Conservation (phyloP, 2,113 vertebrate genomes). For the Girardinichthys multiradiatus region DNA sequence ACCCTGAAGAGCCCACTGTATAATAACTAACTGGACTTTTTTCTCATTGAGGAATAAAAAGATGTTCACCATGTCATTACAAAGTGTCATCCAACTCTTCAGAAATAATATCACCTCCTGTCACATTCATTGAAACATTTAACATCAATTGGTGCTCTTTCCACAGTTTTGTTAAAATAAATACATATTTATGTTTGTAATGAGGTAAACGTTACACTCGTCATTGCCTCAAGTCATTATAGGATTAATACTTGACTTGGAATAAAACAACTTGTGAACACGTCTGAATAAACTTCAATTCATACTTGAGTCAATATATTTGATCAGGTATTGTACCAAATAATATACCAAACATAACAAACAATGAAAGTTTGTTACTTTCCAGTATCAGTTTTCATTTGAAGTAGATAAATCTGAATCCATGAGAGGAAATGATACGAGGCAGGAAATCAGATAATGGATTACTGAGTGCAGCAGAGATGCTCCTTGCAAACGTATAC, state of each 20-base stretch:
- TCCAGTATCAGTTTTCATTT: constrained; percentile 27
- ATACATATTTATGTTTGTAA: neutral
- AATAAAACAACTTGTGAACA: neutral
- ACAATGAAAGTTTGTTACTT: neutral
- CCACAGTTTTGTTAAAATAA: neutral
- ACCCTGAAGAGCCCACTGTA: too few species aligned
- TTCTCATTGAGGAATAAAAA: too few species aligned
- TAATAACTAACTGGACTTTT: too few species aligned
- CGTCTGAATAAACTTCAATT: neutral
- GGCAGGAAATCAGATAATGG: constrained; percentile 49
- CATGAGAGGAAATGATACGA: constrained; percentile 13
- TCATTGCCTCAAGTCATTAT: neutral
- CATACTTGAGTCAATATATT: neutral
- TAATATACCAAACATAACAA: neutral
- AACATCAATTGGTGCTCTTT: too few species aligned
- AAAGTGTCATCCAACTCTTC: too few species aligned
- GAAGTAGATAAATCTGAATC: constrained; percentile 19
- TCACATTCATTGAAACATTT: too few species aligned
- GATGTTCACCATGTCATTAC: too few species aligned
- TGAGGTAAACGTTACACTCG: neutral
- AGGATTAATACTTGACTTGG: neutral
- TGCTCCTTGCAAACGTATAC: constrained; percentile 24
- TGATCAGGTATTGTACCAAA: neutral
- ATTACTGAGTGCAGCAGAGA: constrained; percentile 19
- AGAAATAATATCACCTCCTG: too few species aligned